Conservation (phyloP, 2,113 vertebrate species). For the Podiceps cristatus region DNA sequence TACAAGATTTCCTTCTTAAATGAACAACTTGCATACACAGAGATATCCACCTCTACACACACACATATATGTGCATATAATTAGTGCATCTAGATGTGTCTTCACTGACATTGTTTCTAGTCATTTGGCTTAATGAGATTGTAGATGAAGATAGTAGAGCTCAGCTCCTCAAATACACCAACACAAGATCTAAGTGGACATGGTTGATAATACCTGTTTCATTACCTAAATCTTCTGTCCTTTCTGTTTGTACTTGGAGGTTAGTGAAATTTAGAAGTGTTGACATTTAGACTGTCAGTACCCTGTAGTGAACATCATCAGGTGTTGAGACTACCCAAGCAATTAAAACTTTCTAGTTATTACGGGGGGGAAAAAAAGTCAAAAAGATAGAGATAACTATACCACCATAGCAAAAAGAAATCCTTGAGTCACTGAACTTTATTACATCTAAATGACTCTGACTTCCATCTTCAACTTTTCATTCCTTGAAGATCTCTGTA, state of each 20-base stretch:
- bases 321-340: background rate
- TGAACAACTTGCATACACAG: background rate
- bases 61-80: background rate
- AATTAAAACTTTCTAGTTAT: background rate
- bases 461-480: background rate
- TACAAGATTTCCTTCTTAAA: background rate
- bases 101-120: background rate
- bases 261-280: background rate
- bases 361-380: background rate
- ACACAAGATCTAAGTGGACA: background rate
- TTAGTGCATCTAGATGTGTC: background rate
- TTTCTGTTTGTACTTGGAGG: background rate
- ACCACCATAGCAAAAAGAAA: background rate
- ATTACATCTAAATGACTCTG: background rate
- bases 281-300: background rate
- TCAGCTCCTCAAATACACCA: background rate
- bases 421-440: background rate
- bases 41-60: background rate
- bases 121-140: background rate
- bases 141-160: background rate
- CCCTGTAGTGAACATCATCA: background rate
- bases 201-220: background rate
- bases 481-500: background rate
- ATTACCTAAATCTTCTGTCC: background rate
- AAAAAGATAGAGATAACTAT: background rate